Base-by-base conservation (phyloP, 2,797 vertebrate species). In the Ibycter americanus region DNA sequence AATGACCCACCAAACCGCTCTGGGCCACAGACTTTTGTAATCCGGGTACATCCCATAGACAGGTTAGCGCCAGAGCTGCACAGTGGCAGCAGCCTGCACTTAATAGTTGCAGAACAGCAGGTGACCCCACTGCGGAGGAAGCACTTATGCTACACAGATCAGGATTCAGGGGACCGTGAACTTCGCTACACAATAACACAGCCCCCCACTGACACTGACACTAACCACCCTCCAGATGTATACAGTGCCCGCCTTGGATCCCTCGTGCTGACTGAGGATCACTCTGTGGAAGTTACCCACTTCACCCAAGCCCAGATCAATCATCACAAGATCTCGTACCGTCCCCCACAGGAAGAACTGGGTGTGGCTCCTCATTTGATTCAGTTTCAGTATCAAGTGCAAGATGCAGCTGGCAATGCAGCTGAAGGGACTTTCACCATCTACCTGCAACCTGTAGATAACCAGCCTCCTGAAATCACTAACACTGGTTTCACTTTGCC, bases 241-340 rank as follows among this genome's bases (percentile, higher is more conserved):
- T 76, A 97, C 7, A 97, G 98, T 59, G 72, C 91, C 0, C 97
- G 93, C 27, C 93, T 99, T 73, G 99, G 99, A 81, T 97, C 98
- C 63, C 97, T 99, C 1, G 99, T 99, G 61, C 97, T 99, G 95
- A 99, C 99, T 1, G 99, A 99, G 86, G 98, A 98, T 85, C 99
- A 99, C 63, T 98, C 98, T 27, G 96, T 97, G 6, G 97, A 98
- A 93, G 98, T 99, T 63, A 98, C 96, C 4, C 99, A 98, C 93
- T 99, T 99, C 96, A 99, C 99, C 29, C 99, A 99, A 97, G 99
- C 99, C 15, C 99, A 99, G 98, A 98, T 99, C 93, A 99, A 99
- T 91, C 99, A 99, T 87, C 99, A 99, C 93, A 99, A 99, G 98
- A 99, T 99, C 88, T 98, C 99, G 0, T 99, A 99, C 96, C 99